phyloP scores from a whole-genome alignment of 2,888 invertebrate genomes.

The Cataglyphis rosenhaueri region DNA sequence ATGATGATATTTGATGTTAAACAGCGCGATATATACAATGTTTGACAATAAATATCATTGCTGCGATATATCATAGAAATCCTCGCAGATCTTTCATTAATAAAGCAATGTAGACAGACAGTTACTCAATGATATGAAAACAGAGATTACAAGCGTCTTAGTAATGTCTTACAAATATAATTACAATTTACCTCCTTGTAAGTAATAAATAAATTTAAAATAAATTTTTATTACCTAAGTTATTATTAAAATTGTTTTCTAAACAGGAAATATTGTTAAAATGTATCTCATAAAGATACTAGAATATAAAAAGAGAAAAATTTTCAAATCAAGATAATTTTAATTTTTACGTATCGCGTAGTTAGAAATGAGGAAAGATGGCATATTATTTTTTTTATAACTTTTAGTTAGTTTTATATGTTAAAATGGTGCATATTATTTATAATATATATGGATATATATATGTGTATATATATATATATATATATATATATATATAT shows the following conservation, averaged over 20 bases:
- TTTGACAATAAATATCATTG: constrained; percentile 61
- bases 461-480: too few relatives aligned
- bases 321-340: not conserved
- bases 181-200: not conserved
- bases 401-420: not conserved
- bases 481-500: not conserved
- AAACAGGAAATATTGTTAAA: not conserved
- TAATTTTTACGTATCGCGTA: not conserved
- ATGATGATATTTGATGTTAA: constrained; percentile 66
- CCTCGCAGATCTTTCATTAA: constrained; percentile 56
- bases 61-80: constrained; percentile 48
- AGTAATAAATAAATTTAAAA: not conserved
- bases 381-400: not conserved
- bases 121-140: constrained; percentile 41
- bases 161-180: constrained; percentile 20
- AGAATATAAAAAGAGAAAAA: not conserved
- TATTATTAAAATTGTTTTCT: not conserved
- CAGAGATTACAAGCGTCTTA: constrained; percentile 17
- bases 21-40: constrained; percentile 49
- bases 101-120: constrained; percentile 53
- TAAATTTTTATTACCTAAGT: not conserved
- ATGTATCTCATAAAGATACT: not conserved
- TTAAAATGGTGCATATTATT: not conserved
- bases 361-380: not conserved
- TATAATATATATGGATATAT: too few relatives aligned